Conservation (phyloP, 2,797 vertebrate species). For the Gouania willdenowi region DNA sequence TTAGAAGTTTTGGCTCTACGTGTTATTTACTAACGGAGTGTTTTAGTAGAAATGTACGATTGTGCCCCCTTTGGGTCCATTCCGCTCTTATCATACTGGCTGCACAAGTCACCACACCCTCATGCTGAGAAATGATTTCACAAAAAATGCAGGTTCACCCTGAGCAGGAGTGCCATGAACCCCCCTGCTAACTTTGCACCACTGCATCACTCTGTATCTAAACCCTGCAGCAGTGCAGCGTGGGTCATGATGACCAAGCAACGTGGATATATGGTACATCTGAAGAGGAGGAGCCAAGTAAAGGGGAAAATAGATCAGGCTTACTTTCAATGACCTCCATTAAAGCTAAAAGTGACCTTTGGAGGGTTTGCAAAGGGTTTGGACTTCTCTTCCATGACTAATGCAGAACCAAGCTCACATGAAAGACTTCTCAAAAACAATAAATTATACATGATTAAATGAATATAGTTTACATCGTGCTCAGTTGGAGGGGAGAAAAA, state of each 20-base stretch:
- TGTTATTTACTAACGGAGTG: too few species aligned
- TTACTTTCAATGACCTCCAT: constrained; percentile 47
- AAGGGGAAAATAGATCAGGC: constrained; percentile 9
- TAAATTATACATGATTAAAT: too few species aligned
- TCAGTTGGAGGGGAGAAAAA: background rate
- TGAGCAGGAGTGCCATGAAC: constrained; percentile 42
- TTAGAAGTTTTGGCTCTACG: too few species aligned
- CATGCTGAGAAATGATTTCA: constrained; percentile 40
- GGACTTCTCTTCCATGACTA: background rate
- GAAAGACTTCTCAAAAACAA: background rate
- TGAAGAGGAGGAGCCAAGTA: constrained; percentile 1
- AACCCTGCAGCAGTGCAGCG: constrained; percentile 37
- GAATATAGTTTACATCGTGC: too few species aligned
- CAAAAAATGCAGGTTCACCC: constrained; percentile 53
- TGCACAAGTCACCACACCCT: constrained; percentile 62
- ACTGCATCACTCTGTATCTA: constrained; percentile 42
- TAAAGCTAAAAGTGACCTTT: constrained; percentile 46
- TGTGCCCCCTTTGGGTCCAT: constrained; percentile 48
- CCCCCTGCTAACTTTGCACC: constrained; percentile 32
- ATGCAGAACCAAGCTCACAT: background rate
- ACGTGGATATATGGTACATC: constrained; percentile 8
- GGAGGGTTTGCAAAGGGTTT: constrained; percentile 25
- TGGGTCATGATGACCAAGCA: constrained; percentile 54
- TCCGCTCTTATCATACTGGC: constrained; percentile 54
- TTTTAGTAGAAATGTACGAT: too few species aligned